Conservation (phyloP, 2,888 invertebrate genomes). For the Noctuana brunneofusca region DNA sequence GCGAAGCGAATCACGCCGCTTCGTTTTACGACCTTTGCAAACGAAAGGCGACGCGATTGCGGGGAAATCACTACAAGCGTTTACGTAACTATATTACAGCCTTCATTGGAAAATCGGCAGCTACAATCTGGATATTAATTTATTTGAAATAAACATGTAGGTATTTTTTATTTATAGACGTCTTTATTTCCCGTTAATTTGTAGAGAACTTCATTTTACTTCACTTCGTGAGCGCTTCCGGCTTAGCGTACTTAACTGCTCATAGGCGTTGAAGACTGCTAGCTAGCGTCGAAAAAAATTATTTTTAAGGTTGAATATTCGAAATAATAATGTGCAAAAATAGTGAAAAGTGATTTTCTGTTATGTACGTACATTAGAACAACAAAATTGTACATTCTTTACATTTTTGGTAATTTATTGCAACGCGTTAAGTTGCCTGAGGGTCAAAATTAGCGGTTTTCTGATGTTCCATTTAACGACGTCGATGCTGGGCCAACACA, state of each 20-base stretch:
- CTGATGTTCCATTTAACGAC: constrained; percentile 62
- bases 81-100: constrained; percentile 47
- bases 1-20: constrained; percentile 46
- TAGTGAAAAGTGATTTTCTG: background rate
- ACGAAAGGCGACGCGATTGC: constrained; percentile 50
- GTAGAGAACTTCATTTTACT: background rate
- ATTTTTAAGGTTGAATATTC: background rate
- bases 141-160: background rate
- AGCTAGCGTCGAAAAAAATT: background rate
- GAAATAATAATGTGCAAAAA: background rate
- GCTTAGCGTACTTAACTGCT: too few species aligned
- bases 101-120: constrained; percentile 10
- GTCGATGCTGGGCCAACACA: constrained; percentile 53
- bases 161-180: background rate
- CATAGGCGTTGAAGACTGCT: too few species aligned
- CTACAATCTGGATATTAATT: constrained; percentile 6
- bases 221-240: background rate
- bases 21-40: constrained; percentile 52
- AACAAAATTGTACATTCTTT: background rate
- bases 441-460: constrained; percentile 46
- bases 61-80: constrained; percentile 50
- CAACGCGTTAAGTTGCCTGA: constrained; percentile 12
- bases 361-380: background rate
- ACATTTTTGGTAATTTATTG: constrained; percentile 15
- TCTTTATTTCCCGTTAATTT: background rate